Conservation (phyloP, 2,113 vertebrate species). For the Phrynosoma platyrhinos region DNA sequence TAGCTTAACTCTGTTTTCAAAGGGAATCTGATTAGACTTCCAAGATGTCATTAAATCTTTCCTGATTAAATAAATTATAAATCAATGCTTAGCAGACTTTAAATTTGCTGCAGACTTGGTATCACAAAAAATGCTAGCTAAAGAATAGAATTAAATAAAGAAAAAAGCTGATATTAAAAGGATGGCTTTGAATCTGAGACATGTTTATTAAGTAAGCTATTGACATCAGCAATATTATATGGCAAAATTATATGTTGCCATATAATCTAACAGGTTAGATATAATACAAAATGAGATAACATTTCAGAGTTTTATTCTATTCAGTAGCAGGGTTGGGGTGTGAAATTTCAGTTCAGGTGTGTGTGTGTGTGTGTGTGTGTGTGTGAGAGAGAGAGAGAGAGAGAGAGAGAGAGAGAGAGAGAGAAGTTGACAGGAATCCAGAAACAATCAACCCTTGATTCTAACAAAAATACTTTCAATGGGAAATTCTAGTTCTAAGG, state of each 20-base stretch:
- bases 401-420: too few relatives aligned
- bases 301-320: not conserved
- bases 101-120: not conserved
- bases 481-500: not conserved
- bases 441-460: not conserved
- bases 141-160: not conserved
- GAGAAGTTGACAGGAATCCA: too few relatives aligned
- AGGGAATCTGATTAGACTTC: constrained; percentile 23
- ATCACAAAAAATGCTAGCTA: not conserved
- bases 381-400: too few relatives aligned
- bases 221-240: not conserved
- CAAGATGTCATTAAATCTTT: not conserved
- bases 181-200: not conserved
- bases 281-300: too few relatives aligned
- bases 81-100: not conserved
- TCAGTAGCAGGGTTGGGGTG: not conserved
- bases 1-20: constrained; percentile 9
- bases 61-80: constrained; percentile 7
- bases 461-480: not conserved
- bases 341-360: not conserved
- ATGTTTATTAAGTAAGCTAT: not conserved
- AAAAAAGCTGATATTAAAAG: not conserved
- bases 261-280: too few relatives aligned
- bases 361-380: too few relatives aligned
- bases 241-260: too few relatives aligned